These are phyloP conservation scores for Gonocerus acuteangulatus DNA, from an alignment of 2,888 invertebrate species.

Conservation along the genomic window DNA sequence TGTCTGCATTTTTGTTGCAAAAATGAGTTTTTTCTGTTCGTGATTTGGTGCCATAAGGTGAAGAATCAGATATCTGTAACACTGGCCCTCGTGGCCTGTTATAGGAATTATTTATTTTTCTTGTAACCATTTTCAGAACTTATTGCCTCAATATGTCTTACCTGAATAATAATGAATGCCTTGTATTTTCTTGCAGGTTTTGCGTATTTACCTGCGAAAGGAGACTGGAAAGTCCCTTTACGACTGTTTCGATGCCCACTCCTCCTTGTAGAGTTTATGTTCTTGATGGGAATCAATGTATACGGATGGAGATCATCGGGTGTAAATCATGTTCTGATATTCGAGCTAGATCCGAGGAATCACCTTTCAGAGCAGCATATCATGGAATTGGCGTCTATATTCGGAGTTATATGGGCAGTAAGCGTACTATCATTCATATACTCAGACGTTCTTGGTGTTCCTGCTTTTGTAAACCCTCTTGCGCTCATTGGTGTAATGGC, in stretches of 20 bases:
- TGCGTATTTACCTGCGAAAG: constrained; percentile 27
- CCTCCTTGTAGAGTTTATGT: constrained; percentile 83
- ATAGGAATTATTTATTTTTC: too few relatives aligned
- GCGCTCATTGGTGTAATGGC: constrained; percentile 71
- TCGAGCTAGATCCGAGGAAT: constrained; percentile 91
- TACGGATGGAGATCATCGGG: constrained; percentile 96
- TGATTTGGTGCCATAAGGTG: too few relatives aligned
- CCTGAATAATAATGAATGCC: not conserved
- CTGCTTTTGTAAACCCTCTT: constrained; percentile 86
- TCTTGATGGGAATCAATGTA: constrained; percentile 90
- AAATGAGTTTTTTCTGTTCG: too few relatives aligned
- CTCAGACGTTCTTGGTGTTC: constrained; percentile 75
- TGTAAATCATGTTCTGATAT: constrained; percentile 95
- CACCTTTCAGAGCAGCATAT: constrained; percentile 90
- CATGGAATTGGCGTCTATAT: constrained; percentile 86
- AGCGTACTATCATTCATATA: constrained; percentile 61
- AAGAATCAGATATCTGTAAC: too few relatives aligned
- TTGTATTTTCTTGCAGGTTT: constrained; percentile 23
- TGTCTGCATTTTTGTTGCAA: too few relatives aligned
- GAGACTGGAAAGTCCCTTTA: constrained; percentile 77
- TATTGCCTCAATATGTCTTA: too few relatives aligned
- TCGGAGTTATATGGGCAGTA: constrained; percentile 90
- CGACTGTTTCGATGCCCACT: constrained; percentile 90
- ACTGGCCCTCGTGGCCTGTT: too few relatives aligned
- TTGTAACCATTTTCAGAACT: too few relatives aligned